Base-by-base conservation (phyloP, 2,888 invertebrate genomes). In the Stenotaenia linearis region DNA sequence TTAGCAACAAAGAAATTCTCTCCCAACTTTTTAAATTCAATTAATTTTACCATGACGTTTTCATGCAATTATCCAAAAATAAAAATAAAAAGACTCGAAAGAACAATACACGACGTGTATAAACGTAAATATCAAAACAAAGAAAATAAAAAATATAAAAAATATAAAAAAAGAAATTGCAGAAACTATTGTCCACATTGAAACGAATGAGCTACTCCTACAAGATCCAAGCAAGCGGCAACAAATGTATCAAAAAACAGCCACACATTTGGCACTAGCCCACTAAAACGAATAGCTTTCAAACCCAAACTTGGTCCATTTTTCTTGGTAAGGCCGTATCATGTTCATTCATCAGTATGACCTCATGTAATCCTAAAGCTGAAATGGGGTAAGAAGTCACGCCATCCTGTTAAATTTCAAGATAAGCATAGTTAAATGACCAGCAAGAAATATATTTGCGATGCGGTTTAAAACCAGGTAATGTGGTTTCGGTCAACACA, bases 241-340 rank as follows among this genome's bases (percentile, higher is more conserved):
- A 69, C 25, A 69, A 69, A 69, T 69, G 69, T 69, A 69, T 69
- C 69, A 69, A 69, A 69, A 69, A 69, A 12, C 69, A 69, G 69
- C 69, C 69, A 69, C 69, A 69, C 69, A 69, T 28, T 69, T 69
- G 69, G 69, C 69, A 69, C 28, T 69, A 28, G 69, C 69, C 69
- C 69, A 69, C 69, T 69, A 69, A 69, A 69, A 69, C 69, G 69
- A 69, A 69, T 69, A 69, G 69, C 69, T 69, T 69, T 69, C 69
- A 69, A 69, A 69, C 69, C 69, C 69, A 69, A 69, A 69, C 69
- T 69, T 69, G 23, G 69, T 69, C 69, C 69, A 69, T 69, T 69
- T 69, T 69, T 69, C 69, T 69, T 25, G 28, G 69, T 69, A 28
- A 61, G 23, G 25, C 69, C 69, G 18, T 69, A 69, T 69, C 69